These are phyloP conservation scores for Ploceus nigricollis DNA, from an alignment of 2,113 vertebrate species.

Conservation along the genomic window DNA sequence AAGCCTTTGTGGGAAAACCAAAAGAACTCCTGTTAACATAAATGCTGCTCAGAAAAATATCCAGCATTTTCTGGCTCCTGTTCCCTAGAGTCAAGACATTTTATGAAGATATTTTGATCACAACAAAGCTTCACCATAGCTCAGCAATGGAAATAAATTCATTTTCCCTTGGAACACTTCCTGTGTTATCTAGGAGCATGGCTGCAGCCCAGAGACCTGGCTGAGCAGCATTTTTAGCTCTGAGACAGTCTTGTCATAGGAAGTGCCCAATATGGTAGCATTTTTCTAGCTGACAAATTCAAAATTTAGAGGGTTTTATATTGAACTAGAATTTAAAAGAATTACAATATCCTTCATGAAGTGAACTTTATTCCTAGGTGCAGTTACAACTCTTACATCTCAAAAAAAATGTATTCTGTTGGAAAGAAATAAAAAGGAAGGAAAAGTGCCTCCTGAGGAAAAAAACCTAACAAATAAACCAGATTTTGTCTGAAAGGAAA, in stretches of 20 bases:
- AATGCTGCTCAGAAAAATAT: not conserved
- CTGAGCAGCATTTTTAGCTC: not conserved
- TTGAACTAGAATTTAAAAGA: not conserved
- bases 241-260: not conserved
- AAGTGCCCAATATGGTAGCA: not conserved
- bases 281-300: not conserved
- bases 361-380: not conserved
- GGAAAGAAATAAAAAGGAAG: not conserved
- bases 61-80: not conserved
- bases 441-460: not conserved
- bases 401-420: not conserved
- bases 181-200: not conserved
- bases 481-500: not conserved
- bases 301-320: not conserved
- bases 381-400: not conserved
- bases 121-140: not conserved
- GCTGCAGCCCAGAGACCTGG: not conserved
- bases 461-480: not conserved
- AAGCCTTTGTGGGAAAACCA: not conserved
- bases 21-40: not conserved
- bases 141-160: not conserved
- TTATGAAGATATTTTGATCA: not conserved
- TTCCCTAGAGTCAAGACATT: not conserved
- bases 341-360: not conserved
- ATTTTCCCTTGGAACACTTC: not conserved